Conservation (phyloP, 2,888 invertebrate species). For the Halocaridina rubra region DNA sequence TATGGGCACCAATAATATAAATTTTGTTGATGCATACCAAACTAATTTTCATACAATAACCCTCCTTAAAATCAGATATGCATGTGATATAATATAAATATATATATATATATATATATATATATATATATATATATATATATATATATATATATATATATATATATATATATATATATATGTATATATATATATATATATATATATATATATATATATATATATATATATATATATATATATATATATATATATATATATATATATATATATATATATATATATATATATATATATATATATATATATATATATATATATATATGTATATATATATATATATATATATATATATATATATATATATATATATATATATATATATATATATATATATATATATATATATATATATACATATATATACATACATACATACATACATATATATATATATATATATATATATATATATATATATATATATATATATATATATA, state of each 20-base stretch:
- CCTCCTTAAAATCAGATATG: background rate
- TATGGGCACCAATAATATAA: background rate
- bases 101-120: background rate
- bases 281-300: background rate
- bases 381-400: background rate
- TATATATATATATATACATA: constrained; percentile 11
- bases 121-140: background rate
- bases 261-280: background rate
- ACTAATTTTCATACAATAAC: too few species aligned
- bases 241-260: constrained; percentile 8
- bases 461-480: background rate
- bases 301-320: background rate
- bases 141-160: background rate
- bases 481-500: background rate
- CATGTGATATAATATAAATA: background rate
- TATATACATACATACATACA: background rate
- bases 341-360: background rate
- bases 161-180: background rate
- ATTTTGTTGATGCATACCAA: background rate
- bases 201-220: background rate
- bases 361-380: background rate
- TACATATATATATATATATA: constrained; percentile 11
- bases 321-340: background rate
- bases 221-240: background rate
- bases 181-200: background rate